Evolutionary conservation across 2,113 vertebrate genomes (phyloP), one percentile per base, ranked within the genome.

Genomic region (Antigone vipio): DNA sequence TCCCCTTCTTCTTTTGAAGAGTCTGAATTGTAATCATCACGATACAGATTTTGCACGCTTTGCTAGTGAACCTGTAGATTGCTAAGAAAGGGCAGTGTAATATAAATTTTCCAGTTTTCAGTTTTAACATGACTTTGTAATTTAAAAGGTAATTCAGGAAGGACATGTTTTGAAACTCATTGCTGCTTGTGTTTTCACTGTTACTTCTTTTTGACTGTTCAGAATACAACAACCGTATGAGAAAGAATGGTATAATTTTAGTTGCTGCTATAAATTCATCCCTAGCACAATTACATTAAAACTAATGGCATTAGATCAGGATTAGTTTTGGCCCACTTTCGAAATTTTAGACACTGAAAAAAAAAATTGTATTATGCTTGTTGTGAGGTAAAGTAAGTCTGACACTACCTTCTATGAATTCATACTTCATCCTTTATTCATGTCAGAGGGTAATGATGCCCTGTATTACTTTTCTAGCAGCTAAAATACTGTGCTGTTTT

Each of bases 101-200:
- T 85, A n/a, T 6, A 59, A 64, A 84, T 80, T 64, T 88, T 75
- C 44, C 84, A 85, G 40, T 56, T 67, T 80, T 85, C 50, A 79
- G 38, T 74, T 96, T 91, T 83, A 86, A 62, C 32, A 1, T 11
- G 29, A 45, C 60, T 95, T 69, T 50, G 8, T 88, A 77, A 92
- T 90, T 92, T 88, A 62, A 79, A 83, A 92, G 56, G 42, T 72
- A 62, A 90, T 93, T 96, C 60, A 34, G 89, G 56, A 34, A 82
- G 47, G 60, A 52, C 13, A 30, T 10, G 4, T 72, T 52, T 72
- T 72, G 50, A 69, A 92, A 11, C 60, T 74, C n/a, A 19, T 35
- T 88, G 69, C 56, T 80, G 53, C 71, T 85, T 72, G 76, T 62
- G 44, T 26, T 82, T 38, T 81, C 30, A 4, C 50, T 71, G 60